Percentiles rank a stretch among this genome's conserved stretches.
phyloP scores from a whole-genome alignment of 2,888 invertebrate species.

The Smittia aterrima region DNA sequence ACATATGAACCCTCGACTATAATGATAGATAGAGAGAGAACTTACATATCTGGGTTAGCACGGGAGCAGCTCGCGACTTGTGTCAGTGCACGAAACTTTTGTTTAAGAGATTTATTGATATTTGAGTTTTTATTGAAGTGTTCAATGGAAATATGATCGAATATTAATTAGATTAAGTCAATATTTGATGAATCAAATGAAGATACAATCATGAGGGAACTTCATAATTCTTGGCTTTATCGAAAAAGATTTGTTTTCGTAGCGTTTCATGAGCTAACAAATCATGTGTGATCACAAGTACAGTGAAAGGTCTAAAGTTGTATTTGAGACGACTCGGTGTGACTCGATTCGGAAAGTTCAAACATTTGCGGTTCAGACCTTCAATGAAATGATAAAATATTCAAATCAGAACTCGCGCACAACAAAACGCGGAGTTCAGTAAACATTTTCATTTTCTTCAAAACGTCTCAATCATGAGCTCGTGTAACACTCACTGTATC shows the following conservation, averaged over 20 bases:
- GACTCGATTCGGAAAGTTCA: too few species aligned
- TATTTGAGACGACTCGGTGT: too few species aligned
- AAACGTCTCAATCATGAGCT: not conserved
- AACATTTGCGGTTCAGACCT: too few species aligned
- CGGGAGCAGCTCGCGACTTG: not conserved
- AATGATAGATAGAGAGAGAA: too few species aligned
- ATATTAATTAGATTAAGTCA: not conserved
- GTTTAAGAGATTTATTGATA: not conserved
- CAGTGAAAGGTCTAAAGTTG: too few species aligned
- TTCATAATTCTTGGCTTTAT: too few species aligned
- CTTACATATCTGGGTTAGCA: not conserved
- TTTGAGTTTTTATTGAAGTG: not conserved
- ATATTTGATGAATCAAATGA: too few species aligned
- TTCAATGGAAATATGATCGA: not conserved
- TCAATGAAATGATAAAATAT: too few species aligned
- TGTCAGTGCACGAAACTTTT: not conserved
- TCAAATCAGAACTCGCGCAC: not conserved
- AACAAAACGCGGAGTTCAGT: not conserved
- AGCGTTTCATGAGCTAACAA: too few species aligned
- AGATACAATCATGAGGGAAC: too few species aligned
- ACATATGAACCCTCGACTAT: not conserved
- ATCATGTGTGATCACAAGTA: too few species aligned
- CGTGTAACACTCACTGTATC: not conserved
- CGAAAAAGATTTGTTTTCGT: too few species aligned
- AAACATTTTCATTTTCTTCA: not conserved